Evolutionary conservation across 2,797 vertebrate genomes (phyloP).

Genomic region (Triplophysa bombifrons): DNA sequence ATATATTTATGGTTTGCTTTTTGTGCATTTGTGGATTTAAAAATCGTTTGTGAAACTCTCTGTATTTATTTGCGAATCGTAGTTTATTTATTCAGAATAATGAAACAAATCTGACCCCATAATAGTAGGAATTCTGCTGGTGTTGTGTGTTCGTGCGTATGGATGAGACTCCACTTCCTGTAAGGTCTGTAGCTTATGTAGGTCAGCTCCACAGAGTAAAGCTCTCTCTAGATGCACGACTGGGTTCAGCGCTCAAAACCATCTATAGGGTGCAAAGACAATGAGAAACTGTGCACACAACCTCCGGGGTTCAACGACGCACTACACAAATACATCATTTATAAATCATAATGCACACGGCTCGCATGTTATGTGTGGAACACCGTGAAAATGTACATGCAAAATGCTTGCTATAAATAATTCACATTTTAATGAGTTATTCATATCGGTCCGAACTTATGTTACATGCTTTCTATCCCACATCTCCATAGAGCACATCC

Average conservation of each 20-base stretch:
- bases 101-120: no score
- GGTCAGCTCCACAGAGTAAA: slow-evolving; percentile 63
- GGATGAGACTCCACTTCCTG: slow-evolving; percentile 43
- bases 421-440: slow-evolving; percentile 32
- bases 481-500: not conserved
- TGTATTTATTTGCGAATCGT: no score
- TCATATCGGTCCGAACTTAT: not conserved
- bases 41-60: no score
- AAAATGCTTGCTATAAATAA: slow-evolving; percentile 30
- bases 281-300: slow-evolving; percentile 27
- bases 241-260: slow-evolving; percentile 29
- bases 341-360: slow-evolving; percentile 4
- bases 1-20: no score
- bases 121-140: slow-evolving; percentile 36
- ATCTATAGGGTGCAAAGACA: slow-evolving; percentile 44
- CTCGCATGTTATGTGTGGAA: not conserved
- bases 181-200: slow-evolving; percentile 61
- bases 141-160: slow-evolving; percentile 6
- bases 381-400: not conserved
- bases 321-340: not conserved
- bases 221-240: slow-evolving; percentile 46
- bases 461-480: not conserved
- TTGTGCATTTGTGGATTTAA: no score
- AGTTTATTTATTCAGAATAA: no score
- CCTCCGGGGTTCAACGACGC: slow-evolving; percentile 22